Base-by-base conservation (phyloP, 2,797 vertebrate species). In the Phylloscopus collybita region DNA sequence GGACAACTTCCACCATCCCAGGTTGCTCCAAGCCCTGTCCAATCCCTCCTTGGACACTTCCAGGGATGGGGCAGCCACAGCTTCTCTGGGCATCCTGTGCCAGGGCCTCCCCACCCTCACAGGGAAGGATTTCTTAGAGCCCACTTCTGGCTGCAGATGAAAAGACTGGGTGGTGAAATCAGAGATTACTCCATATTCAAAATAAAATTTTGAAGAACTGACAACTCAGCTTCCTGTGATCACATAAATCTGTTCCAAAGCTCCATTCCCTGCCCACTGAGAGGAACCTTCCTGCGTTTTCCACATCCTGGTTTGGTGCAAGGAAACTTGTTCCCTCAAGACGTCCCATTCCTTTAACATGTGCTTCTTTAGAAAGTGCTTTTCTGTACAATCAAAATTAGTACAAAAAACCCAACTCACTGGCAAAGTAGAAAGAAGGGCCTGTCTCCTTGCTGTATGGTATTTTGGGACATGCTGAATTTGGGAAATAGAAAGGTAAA, bases 401-500 rank as follows among this genome's bases (percentile, higher is more conserved):
- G 95, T 98, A 98, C 97, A 98, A 98, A 98, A 98, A 98, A 97
- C 97, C 97, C 97, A 98, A 98, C 98, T 98, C 98, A 98, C 98
- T 98, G 98, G 98, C 98, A 98, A 98, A 98, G 98, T 98, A 98
- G 98, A 98, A 98, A 98, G 98, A 98, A 98, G 98, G 98, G 97
- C 98, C 98, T 98, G 98, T 98, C 98, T 98, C 98, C 98, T 98
- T 98, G 98, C 97, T 98, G 98, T 98, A 98, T 97, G 98, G 98
- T 98, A 98, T 98, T 98, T 98, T 98, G 97, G 98, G 98, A 97
- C 98, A 98, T 98, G 98, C 98, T 98, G 98, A 98, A 98, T 98
- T 98, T 98, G 97, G 98, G 97, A 98, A 98, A 98, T 97, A 98
- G 97, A 98, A 98, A 98, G 97, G 98, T 98, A 97, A 98, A 98